Evolutionary conservation across 2,113 vertebrate species (phyloP).

Genomic region (Myotis brandtii): DNA sequence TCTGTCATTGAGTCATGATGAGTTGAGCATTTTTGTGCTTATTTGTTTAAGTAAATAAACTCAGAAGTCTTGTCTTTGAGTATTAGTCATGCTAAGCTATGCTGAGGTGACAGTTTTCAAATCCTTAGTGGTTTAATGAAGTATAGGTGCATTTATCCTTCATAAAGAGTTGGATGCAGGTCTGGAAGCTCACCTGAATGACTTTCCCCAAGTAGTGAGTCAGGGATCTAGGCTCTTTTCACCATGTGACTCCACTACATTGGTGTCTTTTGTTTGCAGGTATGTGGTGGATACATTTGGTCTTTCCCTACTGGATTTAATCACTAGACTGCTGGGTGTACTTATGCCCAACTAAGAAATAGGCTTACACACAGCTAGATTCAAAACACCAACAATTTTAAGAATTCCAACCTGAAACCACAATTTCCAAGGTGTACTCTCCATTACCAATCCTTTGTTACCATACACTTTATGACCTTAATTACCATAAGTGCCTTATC

Average conservation of each 20-base stretch:
- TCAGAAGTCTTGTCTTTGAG: neutral
- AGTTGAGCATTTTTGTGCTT: neutral
- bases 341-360: neutral
- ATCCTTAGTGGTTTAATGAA: neutral
- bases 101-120: neutral
- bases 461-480: neutral
- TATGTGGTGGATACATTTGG: neutral
- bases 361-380: neutral
- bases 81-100: neutral
- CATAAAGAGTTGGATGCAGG: neutral
- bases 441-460: neutral
- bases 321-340: neutral
- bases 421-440: neutral
- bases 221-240: neutral
- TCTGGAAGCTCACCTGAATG: neutral
- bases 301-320: neutral
- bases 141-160: neutral
- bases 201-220: neutral
- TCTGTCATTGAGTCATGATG: neutral
- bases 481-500: neutral
- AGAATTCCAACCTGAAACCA: neutral
- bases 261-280: neutral
- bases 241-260: rapidly evolving
- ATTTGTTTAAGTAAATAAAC: neutral
- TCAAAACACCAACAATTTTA: constrained; percentile 37